A percentile compares a stretch with the other conserved stretches of the same genome.
phyloP scores from a whole-genome alignment of 2,888 invertebrate species.

The Heteromurus nitidus region DNA sequence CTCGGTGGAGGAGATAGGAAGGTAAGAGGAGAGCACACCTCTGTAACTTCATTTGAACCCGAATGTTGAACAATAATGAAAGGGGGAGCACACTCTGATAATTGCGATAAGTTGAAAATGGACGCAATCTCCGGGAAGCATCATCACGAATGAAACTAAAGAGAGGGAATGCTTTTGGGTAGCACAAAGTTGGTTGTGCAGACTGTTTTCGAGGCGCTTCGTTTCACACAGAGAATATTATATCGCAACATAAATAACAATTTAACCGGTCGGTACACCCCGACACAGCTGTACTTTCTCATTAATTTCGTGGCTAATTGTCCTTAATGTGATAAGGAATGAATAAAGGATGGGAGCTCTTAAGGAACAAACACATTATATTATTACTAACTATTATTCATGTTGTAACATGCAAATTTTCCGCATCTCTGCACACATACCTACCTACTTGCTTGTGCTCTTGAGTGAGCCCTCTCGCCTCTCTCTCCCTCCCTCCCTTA shows the following conservation, averaged over 20 bases:
- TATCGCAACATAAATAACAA: slow-evolving; percentile 46
- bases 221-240: no score
- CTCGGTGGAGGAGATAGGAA: no score
- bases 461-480: no score
- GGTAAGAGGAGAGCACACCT: no score
- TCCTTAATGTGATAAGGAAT: slow-evolving; percentile 51
- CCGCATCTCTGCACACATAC: slow-evolving; percentile 35
- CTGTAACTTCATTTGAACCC: no score
- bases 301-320: slow-evolving; percentile 59
- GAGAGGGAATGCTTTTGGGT: background rate
- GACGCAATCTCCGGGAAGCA: slow-evolving; percentile 1
- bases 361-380: background rate
- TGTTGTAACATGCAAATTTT: slow-evolving; percentile 45
- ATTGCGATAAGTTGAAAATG: background rate
- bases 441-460: background rate
- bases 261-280: slow-evolving; percentile 19
- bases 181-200: background rate
- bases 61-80: background rate
- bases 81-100: background rate
- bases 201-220: no score
- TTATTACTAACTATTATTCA: background rate
- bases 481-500: background rate
- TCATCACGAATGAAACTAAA: no score
- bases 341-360: slow-evolving; percentile 8
- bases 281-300: slow-evolving; percentile 33